A percentile compares a stretch with the other conserved stretches of the same genome.
These are phyloP conservation scores for Enteromius fasciolatus DNA, from an alignment of 2,797 vertebrate species.

Conservation along the genomic window DNA sequence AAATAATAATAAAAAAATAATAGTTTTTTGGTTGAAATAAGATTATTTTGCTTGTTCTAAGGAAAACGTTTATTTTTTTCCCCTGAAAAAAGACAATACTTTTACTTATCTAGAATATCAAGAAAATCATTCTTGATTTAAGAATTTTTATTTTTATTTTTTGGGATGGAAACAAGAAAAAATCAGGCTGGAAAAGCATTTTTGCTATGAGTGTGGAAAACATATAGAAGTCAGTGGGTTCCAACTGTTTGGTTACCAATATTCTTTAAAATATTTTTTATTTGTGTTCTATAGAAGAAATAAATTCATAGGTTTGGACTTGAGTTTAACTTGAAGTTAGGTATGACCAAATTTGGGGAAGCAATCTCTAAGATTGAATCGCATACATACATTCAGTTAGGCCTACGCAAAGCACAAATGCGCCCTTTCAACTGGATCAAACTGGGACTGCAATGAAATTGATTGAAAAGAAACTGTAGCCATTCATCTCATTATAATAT, in stretches of 20 bases:
- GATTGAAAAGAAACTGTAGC: slow-evolving; percentile 46
- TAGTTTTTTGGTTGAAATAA: no score
- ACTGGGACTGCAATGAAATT: slow-evolving; percentile 40
- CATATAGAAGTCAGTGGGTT: background rate
- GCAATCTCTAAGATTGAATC: slow-evolving; percentile 1
- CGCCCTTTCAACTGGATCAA: slow-evolving; percentile 30
- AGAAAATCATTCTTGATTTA: no score
- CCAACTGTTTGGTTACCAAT: background rate
- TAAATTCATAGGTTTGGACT: no score
- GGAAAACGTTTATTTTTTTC: no score
- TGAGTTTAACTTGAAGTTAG: background rate
- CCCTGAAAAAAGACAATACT: no score
- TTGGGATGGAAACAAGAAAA: no score
- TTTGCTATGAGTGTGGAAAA: background rate
- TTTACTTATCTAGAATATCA: no score
- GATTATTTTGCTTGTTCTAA: no score
- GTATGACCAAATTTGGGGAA: background rate
- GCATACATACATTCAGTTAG: slow-evolving; percentile 21
- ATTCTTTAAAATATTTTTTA: background rate
- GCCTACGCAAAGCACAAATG: background rate
- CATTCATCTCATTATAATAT: slow-evolving; percentile 49
- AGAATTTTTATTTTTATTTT: no score
- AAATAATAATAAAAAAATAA: no score
- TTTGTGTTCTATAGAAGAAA: background rate
- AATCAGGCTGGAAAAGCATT: no score